These are phyloP conservation scores for Zele albiditarsus DNA, from an alignment of 2,888 invertebrate species.

Conservation along the genomic window DNA sequence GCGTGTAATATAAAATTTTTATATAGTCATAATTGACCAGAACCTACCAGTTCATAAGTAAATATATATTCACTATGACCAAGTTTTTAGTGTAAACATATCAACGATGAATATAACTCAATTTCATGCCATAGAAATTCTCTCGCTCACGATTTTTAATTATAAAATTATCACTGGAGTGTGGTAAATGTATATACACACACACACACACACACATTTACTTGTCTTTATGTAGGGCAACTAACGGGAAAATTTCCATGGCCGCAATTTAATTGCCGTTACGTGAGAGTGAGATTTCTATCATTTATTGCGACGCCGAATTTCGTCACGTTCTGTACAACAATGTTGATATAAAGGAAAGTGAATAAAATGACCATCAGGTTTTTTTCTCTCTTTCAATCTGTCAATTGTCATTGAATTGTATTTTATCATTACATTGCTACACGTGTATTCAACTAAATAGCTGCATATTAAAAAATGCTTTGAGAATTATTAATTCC, in stretches of 20 bases:
- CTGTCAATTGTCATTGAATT: constrained; percentile 25
- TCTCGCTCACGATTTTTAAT: neutral
- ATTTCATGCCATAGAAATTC: neutral
- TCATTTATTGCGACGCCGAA: neutral
- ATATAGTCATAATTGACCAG: neutral
- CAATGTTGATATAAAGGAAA: constrained; percentile 4
- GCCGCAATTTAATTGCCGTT: constrained; percentile 16
- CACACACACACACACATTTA: constrained; percentile 22
- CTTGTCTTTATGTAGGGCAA: constrained; percentile 27
- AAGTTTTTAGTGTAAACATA: neutral
- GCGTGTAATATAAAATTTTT: neutral
- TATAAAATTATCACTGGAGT: neutral
- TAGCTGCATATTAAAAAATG: too few species aligned
- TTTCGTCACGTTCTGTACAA: constrained; percentile 1
- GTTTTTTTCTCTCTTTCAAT: neutral
- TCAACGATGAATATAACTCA: neutral
- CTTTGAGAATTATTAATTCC: too few species aligned
- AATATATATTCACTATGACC: neutral
- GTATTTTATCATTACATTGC: neutral
- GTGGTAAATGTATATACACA: neutral
- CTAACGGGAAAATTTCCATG: constrained; percentile 25
- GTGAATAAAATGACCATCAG: neutral
- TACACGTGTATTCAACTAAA: too few species aligned
- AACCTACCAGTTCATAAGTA: neutral
- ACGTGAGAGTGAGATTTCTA: constrained; percentile 7